These are phyloP conservation scores for Pachyseris speciosa DNA, from an alignment of 64 coral and sea anemone genomes.

Conservation along the genomic window DNA sequence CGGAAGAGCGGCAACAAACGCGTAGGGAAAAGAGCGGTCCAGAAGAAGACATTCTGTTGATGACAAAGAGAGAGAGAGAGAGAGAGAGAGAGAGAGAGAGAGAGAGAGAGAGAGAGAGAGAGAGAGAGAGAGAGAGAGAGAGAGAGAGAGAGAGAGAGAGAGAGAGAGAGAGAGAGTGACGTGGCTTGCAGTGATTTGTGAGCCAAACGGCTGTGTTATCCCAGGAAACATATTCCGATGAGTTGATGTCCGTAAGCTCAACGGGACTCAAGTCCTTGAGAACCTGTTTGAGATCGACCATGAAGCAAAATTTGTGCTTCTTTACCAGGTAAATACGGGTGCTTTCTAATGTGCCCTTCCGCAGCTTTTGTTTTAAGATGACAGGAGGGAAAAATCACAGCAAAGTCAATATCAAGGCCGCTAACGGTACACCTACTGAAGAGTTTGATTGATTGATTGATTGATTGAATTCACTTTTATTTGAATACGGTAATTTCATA, in stretches of 20 bases:
- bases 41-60: constrained; percentile 32
- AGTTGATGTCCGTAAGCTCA: not conserved
- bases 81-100: no score
- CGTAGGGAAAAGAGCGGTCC: constrained; percentile 29
- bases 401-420: constrained; percentile 48
- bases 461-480: no score
- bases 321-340: constrained; percentile 17
- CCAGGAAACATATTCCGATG: constrained; percentile 50
- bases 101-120: no score
- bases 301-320: constrained; percentile 13
- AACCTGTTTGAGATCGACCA: constrained; percentile 1
- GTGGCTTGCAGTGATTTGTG: constrained; percentile 55
- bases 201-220: constrained; percentile 56
- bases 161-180: constrained; percentile 20
- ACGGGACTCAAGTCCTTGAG: not conserved
- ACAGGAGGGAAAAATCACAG: constrained; percentile 2
- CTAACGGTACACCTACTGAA: not conserved
- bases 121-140: not conserved
- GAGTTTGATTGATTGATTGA: no score
- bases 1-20: constrained; percentile 12
- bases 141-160: not conserved
- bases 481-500: no score
- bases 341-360: not conserved
- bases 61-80: constrained; percentile 15
- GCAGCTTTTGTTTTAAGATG: not conserved